These are phyloP conservation scores for Lasiurus cinereus DNA, from an alignment of 2,113 vertebrate genomes.

Conservation along the genomic window DNA sequence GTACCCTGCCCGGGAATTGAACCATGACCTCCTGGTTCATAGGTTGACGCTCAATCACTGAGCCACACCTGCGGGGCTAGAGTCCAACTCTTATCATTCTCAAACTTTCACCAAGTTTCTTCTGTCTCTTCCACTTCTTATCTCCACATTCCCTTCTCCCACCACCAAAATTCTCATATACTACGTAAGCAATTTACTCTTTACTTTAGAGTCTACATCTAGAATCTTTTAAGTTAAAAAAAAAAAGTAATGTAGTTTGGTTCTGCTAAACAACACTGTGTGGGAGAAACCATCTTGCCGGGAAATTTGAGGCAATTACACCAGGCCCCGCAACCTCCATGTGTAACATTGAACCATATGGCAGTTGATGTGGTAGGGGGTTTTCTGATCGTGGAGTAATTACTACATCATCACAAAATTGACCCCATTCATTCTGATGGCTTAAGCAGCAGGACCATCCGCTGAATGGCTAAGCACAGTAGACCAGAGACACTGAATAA, in stretches of 20 bases:
- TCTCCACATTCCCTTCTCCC: background rate
- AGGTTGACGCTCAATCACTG: too few species aligned
- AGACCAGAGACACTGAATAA: background rate
- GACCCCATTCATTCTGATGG: slow-evolving; percentile 31
- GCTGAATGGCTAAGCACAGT: background rate
- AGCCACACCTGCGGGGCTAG: too few species aligned
- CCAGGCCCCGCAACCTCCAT: background rate
- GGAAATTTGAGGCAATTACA: background rate
- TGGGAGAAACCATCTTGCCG: background rate
- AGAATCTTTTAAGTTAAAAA: background rate
- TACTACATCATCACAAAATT: slow-evolving; percentile 9
- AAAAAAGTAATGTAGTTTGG: background rate
- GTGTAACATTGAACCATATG: background rate
- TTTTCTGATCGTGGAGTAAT: background rate
- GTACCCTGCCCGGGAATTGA: too few species aligned
- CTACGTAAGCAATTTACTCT: background rate
- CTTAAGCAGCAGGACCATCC: background rate
- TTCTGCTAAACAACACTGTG: background rate
- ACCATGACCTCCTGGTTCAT: too few species aligned
- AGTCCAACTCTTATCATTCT: too few species aligned
- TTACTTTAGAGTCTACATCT: background rate
- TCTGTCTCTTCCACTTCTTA: background rate
- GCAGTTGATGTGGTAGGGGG: background rate
- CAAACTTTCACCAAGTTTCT: background rate
- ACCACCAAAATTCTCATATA: background rate